A percentile compares a stretch with the other conserved stretches of the same genome.
phyloP scores from a whole-genome alignment of 1,140 invertebrate genomes.

The Aphis gossypii region DNA sequence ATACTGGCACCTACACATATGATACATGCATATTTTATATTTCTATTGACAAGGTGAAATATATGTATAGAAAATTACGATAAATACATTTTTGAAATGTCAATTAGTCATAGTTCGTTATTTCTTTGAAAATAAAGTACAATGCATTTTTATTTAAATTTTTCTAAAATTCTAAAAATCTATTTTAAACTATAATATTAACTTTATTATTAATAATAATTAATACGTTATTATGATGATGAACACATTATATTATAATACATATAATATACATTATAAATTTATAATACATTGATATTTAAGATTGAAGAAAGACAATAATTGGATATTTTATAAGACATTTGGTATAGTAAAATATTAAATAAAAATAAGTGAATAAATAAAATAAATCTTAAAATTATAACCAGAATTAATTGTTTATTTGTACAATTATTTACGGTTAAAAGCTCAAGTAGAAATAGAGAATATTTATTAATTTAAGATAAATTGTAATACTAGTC shows the following conservation, averaged over 20 bases:
- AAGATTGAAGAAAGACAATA: neutral
- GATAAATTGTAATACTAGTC: neutral
- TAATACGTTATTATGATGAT: neutral
- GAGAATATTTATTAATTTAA: neutral
- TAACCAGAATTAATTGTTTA: neutral
- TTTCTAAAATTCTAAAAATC: no score
- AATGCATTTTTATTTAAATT: neutral
- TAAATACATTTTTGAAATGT: constrained; percentile 27
- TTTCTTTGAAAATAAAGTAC: neutral
- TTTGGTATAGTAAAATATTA: neutral
- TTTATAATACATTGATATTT: no score
- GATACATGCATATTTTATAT: neutral
- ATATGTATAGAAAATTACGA: neutral
- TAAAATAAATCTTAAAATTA: neutral
- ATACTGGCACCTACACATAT: neutral
- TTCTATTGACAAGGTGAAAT: neutral
- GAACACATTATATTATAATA: neutral
- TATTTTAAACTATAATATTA: no score
- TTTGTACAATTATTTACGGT: neutral
- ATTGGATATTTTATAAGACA: neutral
- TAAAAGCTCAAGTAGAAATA: neutral
- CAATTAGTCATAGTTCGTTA: constrained; percentile 27
- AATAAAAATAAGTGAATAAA: neutral
- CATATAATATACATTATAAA: neutral
- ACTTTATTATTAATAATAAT: neutral